phyloP scores from a whole-genome alignment of 2,113 vertebrate genomes.

The Pagrus major region DNA sequence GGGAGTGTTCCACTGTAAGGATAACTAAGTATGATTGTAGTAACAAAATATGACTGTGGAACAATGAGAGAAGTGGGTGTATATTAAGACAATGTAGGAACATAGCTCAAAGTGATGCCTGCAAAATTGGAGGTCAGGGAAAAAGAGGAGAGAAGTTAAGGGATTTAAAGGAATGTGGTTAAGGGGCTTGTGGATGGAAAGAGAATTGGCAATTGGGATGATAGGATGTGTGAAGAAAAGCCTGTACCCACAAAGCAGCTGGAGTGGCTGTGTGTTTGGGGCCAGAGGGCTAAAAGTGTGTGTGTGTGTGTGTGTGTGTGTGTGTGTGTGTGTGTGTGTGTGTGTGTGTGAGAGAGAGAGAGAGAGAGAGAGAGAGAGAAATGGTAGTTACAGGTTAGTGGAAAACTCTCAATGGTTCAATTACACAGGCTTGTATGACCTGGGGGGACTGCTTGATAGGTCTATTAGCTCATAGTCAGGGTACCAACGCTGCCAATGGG shows the following conservation, averaged over 20 bases:
- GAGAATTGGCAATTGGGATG: conserved; percentile 38
- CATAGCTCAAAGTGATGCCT: conserved; percentile 5
- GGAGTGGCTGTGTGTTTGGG: conserved; percentile 39
- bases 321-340: not conserved
- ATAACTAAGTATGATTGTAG: not conserved
- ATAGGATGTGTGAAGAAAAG: conserved; percentile 39
- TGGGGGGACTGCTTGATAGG: conserved; percentile 66
- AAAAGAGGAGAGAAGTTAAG: conserved; percentile 10
- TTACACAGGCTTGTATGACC: conserved; percentile 73
- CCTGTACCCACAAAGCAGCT: conserved; percentile 44
- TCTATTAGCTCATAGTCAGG: conserved; percentile 75
- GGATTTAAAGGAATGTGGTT: conserved; percentile 12
- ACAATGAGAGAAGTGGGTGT: not conserved
- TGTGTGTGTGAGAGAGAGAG: not conserved
- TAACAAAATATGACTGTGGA: not conserved
- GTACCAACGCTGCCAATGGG: conserved; percentile 57
- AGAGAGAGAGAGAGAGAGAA: conserved; percentile 26
- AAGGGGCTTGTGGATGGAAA: conserved; percentile 12
- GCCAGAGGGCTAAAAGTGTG: conserved; percentile 39
- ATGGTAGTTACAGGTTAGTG: conserved; percentile 65
- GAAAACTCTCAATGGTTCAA: conserved; percentile 74
- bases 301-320: conserved; percentile 2
- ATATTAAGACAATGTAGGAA: not conserved
- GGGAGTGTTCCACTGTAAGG: not conserved
- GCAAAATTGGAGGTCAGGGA: conserved; percentile 13